Evolutionary conservation across 2,888 invertebrate genomes (phyloP).

Genomic region (Baccha elongata): DNA sequence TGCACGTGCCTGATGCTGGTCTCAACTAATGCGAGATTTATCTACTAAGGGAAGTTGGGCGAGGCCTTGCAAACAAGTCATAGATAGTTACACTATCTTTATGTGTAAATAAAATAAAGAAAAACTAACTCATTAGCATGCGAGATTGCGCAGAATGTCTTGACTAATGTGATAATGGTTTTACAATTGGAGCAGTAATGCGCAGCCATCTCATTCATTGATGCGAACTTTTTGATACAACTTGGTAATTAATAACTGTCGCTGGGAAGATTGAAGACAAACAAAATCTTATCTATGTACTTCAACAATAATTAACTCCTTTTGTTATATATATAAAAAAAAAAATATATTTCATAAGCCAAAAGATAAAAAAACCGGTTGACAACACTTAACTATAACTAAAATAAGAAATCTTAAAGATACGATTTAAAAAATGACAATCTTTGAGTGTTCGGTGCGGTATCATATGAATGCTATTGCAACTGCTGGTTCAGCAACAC

Average conservation of each 20-base stretch:
- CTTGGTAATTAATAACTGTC: constrained; percentile 65
- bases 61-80: constrained; percentile 51
- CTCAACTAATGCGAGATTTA: constrained; percentile 31
- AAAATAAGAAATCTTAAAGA: constrained; percentile 26
- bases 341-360: neutral
- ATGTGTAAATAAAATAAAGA: neutral
- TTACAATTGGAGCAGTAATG: constrained; percentile 43
- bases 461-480: constrained; percentile 2
- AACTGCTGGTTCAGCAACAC: neutral
- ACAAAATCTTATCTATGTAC: constrained; percentile 12
- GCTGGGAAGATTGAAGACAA: constrained; percentile 26
- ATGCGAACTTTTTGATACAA: constrained; percentile 58
- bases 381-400: constrained; percentile 26
- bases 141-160: constrained; percentile 49
- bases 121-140: constrained; percentile 55
- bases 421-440: constrained; percentile 59
- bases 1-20: constrained; percentile 44
- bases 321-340: neutral
- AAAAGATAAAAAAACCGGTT: constrained; percentile 42
- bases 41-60: constrained; percentile 61
- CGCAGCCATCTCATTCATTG: constrained; percentile 37
- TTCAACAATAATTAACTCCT: constrained; percentile 46
- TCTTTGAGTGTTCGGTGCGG: constrained; percentile 22
- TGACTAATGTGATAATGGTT: constrained; percentile 53
- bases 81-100: neutral